These are phyloP conservation scores for Sinopyrophorus schimmeli DNA, from an alignment of 2,888 invertebrate genomes.

Conservation along the genomic window DNA sequence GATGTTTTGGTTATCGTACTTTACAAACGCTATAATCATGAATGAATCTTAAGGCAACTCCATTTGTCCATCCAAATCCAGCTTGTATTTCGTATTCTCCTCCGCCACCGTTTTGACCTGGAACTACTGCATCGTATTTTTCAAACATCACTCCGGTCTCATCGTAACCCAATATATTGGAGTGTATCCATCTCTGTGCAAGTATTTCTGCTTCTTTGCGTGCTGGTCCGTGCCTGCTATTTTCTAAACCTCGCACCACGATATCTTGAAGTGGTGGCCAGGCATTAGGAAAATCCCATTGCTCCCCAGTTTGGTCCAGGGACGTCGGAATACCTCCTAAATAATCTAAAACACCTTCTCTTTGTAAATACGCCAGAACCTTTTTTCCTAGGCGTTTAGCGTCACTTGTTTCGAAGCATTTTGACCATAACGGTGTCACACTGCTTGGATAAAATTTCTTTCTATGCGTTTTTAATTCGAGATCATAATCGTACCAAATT, in stretches of 20 bases:
- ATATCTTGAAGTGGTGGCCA: conserved; percentile 85
- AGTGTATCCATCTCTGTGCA: conserved; percentile 70
- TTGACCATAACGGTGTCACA: conserved; percentile 74
- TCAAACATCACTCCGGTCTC: conserved; percentile 71
- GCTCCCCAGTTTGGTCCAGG: conserved; percentile 66
- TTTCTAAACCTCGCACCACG: conserved; percentile 68
- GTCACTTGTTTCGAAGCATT: conserved; percentile 36
- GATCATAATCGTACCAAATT: conserved; percentile 81
- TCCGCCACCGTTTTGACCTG: conserved; percentile 72
- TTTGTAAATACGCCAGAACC: conserved; percentile 60
- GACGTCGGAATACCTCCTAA: conserved; percentile 74
- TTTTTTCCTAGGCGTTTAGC: conserved; percentile 54
- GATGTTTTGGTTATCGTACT: too few species aligned
- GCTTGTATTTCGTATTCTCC: conserved; percentile 65
- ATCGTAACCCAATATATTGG: conserved; percentile 66
- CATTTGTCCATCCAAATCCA: conserved; percentile 51
- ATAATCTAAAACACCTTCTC: conserved; percentile 56
- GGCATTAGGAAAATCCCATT: conserved; percentile 84
- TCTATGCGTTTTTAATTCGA: conserved; percentile 59
- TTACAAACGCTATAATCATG: too few species aligned
- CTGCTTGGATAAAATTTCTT: conserved; percentile 74
- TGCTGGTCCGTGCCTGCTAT: conserved; percentile 61
- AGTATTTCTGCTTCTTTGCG: conserved; percentile 64
- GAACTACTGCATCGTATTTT: conserved; percentile 67
- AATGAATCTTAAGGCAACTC: conserved; percentile 57